Base-by-base conservation (phyloP, 2,797 vertebrate genomes). In the Scarus forsteni region DNA sequence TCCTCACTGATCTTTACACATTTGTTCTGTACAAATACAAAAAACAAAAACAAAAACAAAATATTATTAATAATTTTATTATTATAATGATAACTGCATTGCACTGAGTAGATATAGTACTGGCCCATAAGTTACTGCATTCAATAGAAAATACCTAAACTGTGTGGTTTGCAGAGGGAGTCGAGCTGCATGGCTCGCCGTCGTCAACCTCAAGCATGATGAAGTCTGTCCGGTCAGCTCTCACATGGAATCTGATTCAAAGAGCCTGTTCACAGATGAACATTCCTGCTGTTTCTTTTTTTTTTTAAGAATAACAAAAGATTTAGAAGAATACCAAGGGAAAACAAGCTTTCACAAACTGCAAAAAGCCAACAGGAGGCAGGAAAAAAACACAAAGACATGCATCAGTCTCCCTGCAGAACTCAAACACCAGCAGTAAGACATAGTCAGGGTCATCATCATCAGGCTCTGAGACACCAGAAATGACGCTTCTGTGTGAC, bases 1-100 rank as follows among this genome's bases (percentile, higher is more conserved):
- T 94, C 93, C 94, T 92, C 88, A 75, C 91, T 89, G 88, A 92
- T 93, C 92, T 93, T 94, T 93, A 94, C 91, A 94, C 90, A 91
- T 93, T 93, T 94, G 92, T 94, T 95, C 93, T 95, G 94, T 94
- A 95, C 93, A 95, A 94, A 94, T 94, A 93, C 87, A 94, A 94
- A 93, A 88, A n/a, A n/a, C n/a, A n/a, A 77, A 90, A 92, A 63
- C 55, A 3, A 69, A 46, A 66, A 12, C 66, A 66, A 72, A 85
- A 92, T 85, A 93, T 89, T 89, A 92, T 91, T 90, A 90, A 93
- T 92, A 89, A 91, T 87, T 88, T 85, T 92, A 87, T 91, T 92
- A 92, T 93, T 90, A 89, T 92, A 91, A 93, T 88, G 87, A 92
- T 93, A 94, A 95, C 93, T 95, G 94, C 94, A 95, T 95, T 95